A percentile compares a stretch with the other conserved stretches of the same genome.
phyloP scores from a whole-genome alignment of 2,113 vertebrate genomes.

The Upupa epops region DNA sequence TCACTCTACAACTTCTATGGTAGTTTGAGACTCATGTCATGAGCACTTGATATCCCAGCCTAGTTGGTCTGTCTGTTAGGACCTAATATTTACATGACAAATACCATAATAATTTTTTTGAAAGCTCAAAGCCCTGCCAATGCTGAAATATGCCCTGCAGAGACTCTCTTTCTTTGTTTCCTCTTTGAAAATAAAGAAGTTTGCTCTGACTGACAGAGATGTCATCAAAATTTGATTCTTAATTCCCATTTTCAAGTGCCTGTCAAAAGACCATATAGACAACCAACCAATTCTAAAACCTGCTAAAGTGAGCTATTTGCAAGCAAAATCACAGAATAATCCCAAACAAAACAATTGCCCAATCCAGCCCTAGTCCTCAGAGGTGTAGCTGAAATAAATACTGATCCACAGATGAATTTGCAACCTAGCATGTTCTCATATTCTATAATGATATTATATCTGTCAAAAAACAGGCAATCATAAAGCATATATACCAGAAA shows the following conservation, averaged over 20 bases:
- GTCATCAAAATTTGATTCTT: not conserved
- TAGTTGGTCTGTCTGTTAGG: not conserved
- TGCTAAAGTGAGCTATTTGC: not conserved
- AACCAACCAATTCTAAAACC: not conserved
- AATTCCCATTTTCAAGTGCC: not conserved
- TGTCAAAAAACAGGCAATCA: not conserved
- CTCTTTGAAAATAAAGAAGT: not conserved
- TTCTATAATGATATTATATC: not conserved
- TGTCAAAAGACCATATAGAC: not conserved
- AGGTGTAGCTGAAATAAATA: not conserved
- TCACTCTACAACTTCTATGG: not conserved
- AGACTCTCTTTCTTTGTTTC: not conserved
- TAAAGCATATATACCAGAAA: not conserved
- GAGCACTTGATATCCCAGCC: not conserved
- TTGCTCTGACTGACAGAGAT: not conserved
- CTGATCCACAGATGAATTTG: not conserved
- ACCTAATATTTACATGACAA: not conserved
- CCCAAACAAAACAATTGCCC: not conserved
- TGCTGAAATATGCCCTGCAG: not conserved
- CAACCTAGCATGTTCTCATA: not conserved
- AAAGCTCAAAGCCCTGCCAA: not conserved
- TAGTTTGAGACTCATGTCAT: accelerated
- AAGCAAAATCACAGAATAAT: not conserved
- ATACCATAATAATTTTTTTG: not conserved
- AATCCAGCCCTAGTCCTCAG: not conserved